Evolutionary conservation across 2,888 invertebrate species (phyloP).

Genomic region (Standfussiana lucernea): DNA sequence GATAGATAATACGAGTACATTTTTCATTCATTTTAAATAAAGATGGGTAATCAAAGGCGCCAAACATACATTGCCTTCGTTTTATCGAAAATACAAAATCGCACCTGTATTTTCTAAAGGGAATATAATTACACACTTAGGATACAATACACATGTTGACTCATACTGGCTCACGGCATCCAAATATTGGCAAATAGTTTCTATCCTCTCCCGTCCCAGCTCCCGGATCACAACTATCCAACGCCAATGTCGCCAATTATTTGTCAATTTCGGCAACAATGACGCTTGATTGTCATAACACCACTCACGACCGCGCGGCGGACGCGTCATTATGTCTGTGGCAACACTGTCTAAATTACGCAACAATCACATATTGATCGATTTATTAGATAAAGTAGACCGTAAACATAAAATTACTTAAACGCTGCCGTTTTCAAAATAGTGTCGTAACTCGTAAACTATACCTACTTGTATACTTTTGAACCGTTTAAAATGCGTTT

Average conservation of each 20-base stretch:
- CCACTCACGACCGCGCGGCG: slow-evolving; percentile 8
- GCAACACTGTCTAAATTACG: not conserved
- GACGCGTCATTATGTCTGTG: slow-evolving; percentile 17
- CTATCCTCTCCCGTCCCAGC: not conserved
- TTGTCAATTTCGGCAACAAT: slow-evolving; percentile 72
- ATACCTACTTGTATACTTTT: not conserved
- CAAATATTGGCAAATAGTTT: not conserved
- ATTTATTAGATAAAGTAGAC: slow-evolving; percentile 8
- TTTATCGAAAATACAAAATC: not conserved
- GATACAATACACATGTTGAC: not conserved
- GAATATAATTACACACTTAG: not conserved
- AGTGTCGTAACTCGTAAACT: not conserved
- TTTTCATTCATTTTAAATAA: not conserved
- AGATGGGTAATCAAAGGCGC: not conserved
- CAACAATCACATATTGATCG: slow-evolving; percentile 9
- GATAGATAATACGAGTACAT: not conserved
- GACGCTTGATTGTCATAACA: slow-evolving; percentile 68
- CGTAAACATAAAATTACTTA: not conserved
- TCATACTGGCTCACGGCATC: not conserved
- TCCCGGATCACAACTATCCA: slow-evolving; percentile 6
- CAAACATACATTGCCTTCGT: not conserved
- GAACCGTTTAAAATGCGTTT: slow-evolving; percentile 3
- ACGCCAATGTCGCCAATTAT: slow-evolving; percentile 63
- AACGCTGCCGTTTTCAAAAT: not conserved
- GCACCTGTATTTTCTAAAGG: too few relatives aligned